Evolutionary conservation across 2,797 vertebrate species (phyloP), one percentile per base, ranked within the genome.

Genomic region (Enteromius fasciolatus): DNA sequence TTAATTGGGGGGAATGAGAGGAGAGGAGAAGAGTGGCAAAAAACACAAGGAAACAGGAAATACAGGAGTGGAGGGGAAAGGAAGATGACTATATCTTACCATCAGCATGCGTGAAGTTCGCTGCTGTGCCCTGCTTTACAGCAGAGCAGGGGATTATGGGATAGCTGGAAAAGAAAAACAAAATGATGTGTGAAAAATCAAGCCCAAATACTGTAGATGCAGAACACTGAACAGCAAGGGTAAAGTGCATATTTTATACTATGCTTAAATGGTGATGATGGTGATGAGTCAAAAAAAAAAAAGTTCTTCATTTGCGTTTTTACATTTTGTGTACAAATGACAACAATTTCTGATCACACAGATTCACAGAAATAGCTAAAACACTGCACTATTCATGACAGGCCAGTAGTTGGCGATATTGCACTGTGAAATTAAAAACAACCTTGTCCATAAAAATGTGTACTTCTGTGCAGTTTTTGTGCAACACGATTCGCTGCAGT

Each of bases 31-130:
- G 28, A 36, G 31, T 64, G 80, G 67, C n/a, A 33, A 31, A 36
- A 28, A 33, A 14, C 18, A 36, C 3, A 70, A 80, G 76, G 39
- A 77, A 83, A 86, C 31, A 80, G 15, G 17, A 69, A 50, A 68
- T 3, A 64, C 15, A 52, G 23, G 17, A 69, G 5, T 33, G 72
- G n/a, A 63, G 48, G 0, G 3, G 39, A 67, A 63, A 63, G 46
- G 31, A 78, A 80, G 44, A 63, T 44, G 20, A 66, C 64, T 20
- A 48, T 4, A 33, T 70, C 76, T 68, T 83, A 15, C 81, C 83
- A 67, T 81, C 54, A 87, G 91, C 90, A 90, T 91, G 77, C 87
- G 90, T 83, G 76, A 87, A 87, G 66, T 73, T 86, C 2, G 80
- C 59, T 9, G 50, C n/a, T 57, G 81, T 80, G 80, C 86, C 84